Evolutionary conservation across 2,797 vertebrate genomes (phyloP), one percentile per base, ranked within the genome.

Genomic region (Valencia hispanica): DNA sequence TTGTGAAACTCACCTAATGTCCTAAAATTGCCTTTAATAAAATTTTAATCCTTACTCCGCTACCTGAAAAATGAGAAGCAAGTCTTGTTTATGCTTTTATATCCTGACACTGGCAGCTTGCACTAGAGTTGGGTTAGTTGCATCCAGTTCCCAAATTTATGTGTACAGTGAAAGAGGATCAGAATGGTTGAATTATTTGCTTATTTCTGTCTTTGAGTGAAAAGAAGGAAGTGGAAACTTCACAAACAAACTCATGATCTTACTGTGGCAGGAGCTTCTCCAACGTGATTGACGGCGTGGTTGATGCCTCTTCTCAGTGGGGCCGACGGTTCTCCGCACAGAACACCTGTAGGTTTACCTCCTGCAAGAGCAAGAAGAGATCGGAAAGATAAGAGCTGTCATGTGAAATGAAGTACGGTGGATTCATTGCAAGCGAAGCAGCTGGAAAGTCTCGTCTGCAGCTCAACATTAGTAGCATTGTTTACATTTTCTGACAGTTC

Each of bases 241-340:
- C 30, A 18, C 69, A 34, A 22, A 36, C 2, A 53, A 53, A 30
- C 14, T 30, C 0, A 74, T 80, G 86, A 83, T 55, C 86, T 89
- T 89, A 96, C 95, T 83, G 79, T 91, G 65, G 83, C 34, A 4
- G 79, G n/a, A 53, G 25, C 72, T 3, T 93, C 93, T 74, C 92
- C 87, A 15, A 87, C 78, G 77, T 86, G 83, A 82, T 81, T 90
- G 78, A 11, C 53, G 76, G 68, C 43, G 41, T 90, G 90, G 83
- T 91, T 88, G 25, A 82, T 90, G 80, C 93, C 93, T 94, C 95
- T 94, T 84, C 95, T 94, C 72, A 95, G 91, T 0, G 95, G 95
- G 25, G 95, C 95, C 0, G 95, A 96, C 1, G 95, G 70, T 72
- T 96, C 95, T 17, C 95, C 95, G 82, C 94, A 95, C 72, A 96